phyloP scores from a whole-genome alignment of 1,140 invertebrate species.

The Dendroctonus valens region DNA sequence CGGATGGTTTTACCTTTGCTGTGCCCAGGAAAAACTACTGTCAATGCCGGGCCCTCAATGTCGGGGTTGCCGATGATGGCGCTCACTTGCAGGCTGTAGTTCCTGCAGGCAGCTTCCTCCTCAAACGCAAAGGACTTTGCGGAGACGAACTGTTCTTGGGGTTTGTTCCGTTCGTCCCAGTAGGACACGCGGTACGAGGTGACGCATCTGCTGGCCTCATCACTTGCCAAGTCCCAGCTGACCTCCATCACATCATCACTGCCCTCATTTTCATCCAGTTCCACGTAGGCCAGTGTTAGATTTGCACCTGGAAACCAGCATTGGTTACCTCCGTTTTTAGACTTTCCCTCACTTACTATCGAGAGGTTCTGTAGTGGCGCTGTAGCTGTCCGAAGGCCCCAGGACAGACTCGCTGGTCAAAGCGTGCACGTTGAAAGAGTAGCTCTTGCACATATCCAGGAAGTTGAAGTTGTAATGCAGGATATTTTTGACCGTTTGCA shows the following conservation, averaged over 20 bases:
- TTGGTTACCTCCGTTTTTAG: not conserved
- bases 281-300: not conserved
- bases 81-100: slow-evolving; percentile 14
- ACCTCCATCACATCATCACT: not conserved
- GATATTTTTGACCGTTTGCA: not conserved
- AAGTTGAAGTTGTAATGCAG: slow-evolving; percentile 5
- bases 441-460: slow-evolving; percentile 17
- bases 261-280: not conserved
- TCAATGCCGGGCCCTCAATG: slow-evolving; percentile 3
- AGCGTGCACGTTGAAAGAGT: slow-evolving; percentile 4
- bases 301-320: not conserved
- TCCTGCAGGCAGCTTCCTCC: slow-evolving; percentile 5
- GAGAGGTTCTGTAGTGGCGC: not conserved
- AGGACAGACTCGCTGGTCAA: slow-evolving; percentile 8
- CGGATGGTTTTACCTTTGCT: not conserved
- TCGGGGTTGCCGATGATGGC: slow-evolving; percentile 10
- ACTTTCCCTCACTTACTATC: not conserved
- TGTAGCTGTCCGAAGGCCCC: not conserved
- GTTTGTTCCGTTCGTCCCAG: slow-evolving; percentile 12
- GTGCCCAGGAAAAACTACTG: not conserved
- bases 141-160: slow-evolving; percentile 5
- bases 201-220: slow-evolving; percentile 3
- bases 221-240: not conserved
- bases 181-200: slow-evolving; percentile 13
- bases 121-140: not conserved